Evolutionary conservation across 2,113 vertebrate species (phyloP), one percentile per base, ranked within the genome.

Genomic region (Prunella himalayana): DNA sequence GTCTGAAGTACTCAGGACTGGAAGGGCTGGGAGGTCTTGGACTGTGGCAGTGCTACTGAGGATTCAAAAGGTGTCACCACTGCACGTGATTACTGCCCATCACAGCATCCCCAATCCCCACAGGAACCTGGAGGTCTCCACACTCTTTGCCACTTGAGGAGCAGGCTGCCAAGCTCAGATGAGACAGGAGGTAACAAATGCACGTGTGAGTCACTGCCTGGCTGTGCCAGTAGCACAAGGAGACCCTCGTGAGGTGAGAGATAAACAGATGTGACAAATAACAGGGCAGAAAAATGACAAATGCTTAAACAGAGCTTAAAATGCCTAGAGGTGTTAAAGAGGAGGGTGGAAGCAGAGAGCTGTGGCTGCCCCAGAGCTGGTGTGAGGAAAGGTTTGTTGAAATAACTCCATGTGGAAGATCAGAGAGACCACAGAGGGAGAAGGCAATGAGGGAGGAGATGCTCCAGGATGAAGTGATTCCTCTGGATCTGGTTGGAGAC

Each of bases 31-130:
- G 28, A 53, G 39, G 11, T 56, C 21, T 60, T 16, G 13, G 35
- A 31, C n/a, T 0, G 1, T 23, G n/a, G 31, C 3, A 11, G 50
- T 37, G 54, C 50, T 69, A 1, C 50, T 37, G 68, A 83, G n/a
- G 35, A 33, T 45, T 84, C 54, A 45, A 33, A 54, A 68, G 31
- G 35, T 24, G 2, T 15, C 11, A 28, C 35, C 18, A 10, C 13
- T 56, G 11, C 22, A 20, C 0, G 0, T 8, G 5, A 31, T 51
- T 11, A 4, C 16, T 61, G 21, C 23, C 18, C 3, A 0, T 19
- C 82, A 61, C 21, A 33, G 57, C 37, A 13, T 37, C 31, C 54
- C 59, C 49, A 15, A 0, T 24, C 15, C 39, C 10, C 3, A 6
- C 2, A 35, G 23, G 33, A 59, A 0, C 35, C 56, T 45, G 49